Conservation (phyloP, 2,797 vertebrate genomes). For the Sebastes trivittatus region DNA sequence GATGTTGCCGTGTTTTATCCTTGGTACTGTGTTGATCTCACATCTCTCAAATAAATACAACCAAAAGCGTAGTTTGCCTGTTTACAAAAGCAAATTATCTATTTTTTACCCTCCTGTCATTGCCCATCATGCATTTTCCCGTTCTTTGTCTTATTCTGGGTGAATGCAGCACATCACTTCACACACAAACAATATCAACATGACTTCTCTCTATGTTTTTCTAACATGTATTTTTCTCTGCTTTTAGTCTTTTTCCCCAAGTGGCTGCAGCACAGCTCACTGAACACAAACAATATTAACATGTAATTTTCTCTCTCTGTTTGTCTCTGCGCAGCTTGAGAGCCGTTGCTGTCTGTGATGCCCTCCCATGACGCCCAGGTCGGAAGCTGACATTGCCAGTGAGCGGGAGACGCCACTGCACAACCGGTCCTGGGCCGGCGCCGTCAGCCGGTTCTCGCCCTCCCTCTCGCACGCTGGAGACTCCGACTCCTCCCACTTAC, state of each 20-base stretch:
- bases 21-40: not conserved
- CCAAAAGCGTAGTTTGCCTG: not conserved
- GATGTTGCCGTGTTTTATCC: slow-evolving; percentile 7
- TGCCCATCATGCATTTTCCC: slow-evolving; percentile 20
- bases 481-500: slow-evolving; percentile 46
- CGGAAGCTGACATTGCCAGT: slow-evolving; percentile 80
- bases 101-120: slow-evolving; percentile 4
- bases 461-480: slow-evolving; percentile 63
- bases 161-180: slow-evolving; percentile 24
- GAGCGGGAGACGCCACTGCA: slow-evolving; percentile 78
- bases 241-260: slow-evolving; percentile 26
- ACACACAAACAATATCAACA: slow-evolving; percentile 42
- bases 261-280: not conserved
- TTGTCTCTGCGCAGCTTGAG: slow-evolving; percentile 58
- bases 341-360: slow-evolving; percentile 74
- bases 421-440: slow-evolving; percentile 57
- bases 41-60: slow-evolving; percentile 20
- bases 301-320: slow-evolving; percentile 25
- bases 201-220: slow-evolving; percentile 19
- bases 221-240: slow-evolving; percentile 36
- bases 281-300: slow-evolving; percentile 53
- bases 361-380: slow-evolving; percentile 78
- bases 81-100: slow-evolving; percentile 26
- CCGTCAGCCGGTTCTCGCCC: slow-evolving; percentile 55
- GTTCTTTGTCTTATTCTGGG: slow-evolving; percentile 15